Evolutionary conservation across 2,113 vertebrate genomes (phyloP).

Genomic region (Perca schrenkii): DNA sequence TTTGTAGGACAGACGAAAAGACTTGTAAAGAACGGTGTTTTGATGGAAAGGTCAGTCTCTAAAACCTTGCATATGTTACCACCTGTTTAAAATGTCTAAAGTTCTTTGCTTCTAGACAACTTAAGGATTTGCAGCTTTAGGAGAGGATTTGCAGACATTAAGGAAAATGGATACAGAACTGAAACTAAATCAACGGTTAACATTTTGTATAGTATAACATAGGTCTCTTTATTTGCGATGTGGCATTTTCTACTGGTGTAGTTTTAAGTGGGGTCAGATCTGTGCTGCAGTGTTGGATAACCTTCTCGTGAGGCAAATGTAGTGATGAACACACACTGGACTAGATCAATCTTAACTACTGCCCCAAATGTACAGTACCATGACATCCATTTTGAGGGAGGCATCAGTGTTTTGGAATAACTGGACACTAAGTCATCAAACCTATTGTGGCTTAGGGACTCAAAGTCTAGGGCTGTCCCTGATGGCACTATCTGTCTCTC

Average conservation of each 20-base stretch:
- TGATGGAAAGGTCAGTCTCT: constrained; percentile 62
- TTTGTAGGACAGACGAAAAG: constrained; percentile 69
- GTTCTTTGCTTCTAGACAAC: constrained; percentile 19
- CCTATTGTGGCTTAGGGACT: too few species aligned
- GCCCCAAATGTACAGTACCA: too few species aligned
- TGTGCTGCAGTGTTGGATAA: too few species aligned
- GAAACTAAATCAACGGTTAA: not conserved
- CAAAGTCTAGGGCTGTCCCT: too few species aligned
- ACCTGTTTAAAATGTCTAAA: not conserved
- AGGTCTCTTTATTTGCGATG: not conserved
- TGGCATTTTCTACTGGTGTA: too few species aligned
- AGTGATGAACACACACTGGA: too few species aligned
- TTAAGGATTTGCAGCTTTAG: not conserved
- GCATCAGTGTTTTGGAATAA: too few species aligned
- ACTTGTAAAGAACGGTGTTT: constrained; percentile 77
- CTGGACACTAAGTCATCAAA: too few species aligned
- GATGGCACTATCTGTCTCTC: not conserved
- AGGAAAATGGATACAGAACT: not conserved
- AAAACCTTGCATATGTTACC: accelerated
- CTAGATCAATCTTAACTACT: too few species aligned
- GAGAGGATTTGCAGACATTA: not conserved
- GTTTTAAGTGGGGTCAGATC: too few species aligned
- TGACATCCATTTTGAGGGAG: too few species aligned
- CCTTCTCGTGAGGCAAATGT: too few species aligned
- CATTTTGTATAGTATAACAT: not conserved